These are phyloP conservation scores for Tetrao urogallus DNA, from an alignment of 2,113 vertebrate species.

Conservation along the genomic window DNA sequence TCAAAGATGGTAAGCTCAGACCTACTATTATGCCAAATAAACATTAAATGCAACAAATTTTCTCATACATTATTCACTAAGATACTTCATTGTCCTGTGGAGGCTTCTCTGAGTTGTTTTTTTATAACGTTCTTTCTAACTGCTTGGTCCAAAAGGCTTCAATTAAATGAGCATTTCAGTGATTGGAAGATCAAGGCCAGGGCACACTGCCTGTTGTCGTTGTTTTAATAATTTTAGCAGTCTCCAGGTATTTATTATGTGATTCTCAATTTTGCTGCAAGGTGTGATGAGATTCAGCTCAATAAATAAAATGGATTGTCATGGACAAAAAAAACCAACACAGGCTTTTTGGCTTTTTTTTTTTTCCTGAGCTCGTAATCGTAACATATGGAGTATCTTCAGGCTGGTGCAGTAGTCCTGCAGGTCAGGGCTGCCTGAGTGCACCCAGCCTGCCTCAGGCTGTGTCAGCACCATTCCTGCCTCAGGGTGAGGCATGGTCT, in stretches of 20 bases:
- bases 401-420: not conserved
- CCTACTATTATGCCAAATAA: not conserved
- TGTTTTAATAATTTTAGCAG: not conserved
- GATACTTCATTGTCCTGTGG: not conserved
- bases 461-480: not conserved
- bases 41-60: not conserved
- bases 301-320: not conserved
- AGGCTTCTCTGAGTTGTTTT: not conserved
- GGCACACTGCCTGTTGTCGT: not conserved
- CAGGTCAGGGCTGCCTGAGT: not conserved
- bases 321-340: not conserved
- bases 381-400: not conserved
- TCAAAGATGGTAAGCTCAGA: not conserved
- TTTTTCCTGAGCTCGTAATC: not conserved
- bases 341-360: not conserved
- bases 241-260: not conserved
- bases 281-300: not conserved
- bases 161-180: not conserved
- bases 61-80: not conserved
- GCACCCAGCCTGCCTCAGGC: not conserved
- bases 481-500: not conserved
- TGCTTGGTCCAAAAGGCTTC: not conserved
- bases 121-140: not conserved
- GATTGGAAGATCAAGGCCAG: not conserved
- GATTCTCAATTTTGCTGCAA: not conserved